A percentile compares a stretch with the other conserved stretches of the same genome.
Evolutionary conservation across 30 jellyfish, hydroid and myxozoan species (phyloP).

Genomic region (Chrysaora quinquecirrha): DNA sequence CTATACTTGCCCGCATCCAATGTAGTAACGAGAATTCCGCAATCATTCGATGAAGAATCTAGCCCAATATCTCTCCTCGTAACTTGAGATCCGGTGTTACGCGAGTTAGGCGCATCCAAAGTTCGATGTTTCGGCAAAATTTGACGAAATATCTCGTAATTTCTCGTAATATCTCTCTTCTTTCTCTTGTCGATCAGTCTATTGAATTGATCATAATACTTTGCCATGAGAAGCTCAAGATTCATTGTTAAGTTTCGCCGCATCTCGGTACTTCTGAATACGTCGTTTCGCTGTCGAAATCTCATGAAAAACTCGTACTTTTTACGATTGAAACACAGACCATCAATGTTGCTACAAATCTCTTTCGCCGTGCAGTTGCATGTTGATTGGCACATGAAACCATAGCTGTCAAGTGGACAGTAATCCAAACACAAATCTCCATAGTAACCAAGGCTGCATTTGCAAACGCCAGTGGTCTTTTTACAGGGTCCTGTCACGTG

Average conservation of each 20-base stretch:
- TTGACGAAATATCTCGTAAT: background rate
- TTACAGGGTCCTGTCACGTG: conserved; percentile 70
- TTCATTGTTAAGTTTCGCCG: conserved; percentile 29
- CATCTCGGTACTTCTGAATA: background rate
- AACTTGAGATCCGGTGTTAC: background rate
- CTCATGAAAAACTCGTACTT: conserved; percentile 36
- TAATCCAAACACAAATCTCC: conserved; percentile 68
- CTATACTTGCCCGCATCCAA: conserved; percentile 13
- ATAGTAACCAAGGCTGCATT: conserved; percentile 74
- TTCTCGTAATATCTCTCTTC: background rate
- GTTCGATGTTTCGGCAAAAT: background rate
- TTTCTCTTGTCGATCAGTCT: background rate
- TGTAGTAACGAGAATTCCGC: conserved; percentile 1
- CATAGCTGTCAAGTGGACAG: conserved; percentile 74
- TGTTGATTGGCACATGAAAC: conserved; percentile 41
- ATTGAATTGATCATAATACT: conserved; percentile 33
- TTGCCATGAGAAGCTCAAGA: conserved; percentile 61
- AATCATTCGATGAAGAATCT: background rate
- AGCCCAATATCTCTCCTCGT: background rate
- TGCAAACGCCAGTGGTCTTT: conserved; percentile 75
- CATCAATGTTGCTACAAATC: conserved; percentile 78
- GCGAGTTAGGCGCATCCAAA: background rate
- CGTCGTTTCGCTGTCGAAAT: conserved; percentile 22
- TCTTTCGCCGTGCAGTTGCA: conserved; percentile 64
- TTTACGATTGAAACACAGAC: conserved; percentile 55